Conservation (phyloP, 2,113 vertebrate species). For the Oreochromis aureus region DNA sequence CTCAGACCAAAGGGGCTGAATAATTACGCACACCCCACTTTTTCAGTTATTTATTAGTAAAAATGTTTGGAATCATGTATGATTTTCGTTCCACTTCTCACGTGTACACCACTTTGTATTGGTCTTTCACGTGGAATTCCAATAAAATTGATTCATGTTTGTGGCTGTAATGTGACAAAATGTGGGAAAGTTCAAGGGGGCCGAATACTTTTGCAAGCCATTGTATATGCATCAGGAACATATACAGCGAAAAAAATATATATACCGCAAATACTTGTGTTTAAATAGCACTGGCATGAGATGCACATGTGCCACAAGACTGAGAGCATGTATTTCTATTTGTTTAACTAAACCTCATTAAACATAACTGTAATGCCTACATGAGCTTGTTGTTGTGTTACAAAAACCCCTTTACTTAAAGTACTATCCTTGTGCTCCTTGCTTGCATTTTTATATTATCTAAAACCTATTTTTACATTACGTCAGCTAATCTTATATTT, state of each 20-base stretch:
- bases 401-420: neutral
- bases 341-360: neutral
- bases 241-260: neutral
- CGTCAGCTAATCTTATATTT: accelerated
- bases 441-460: neutral
- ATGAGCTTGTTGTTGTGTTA: neutral
- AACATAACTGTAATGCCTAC: neutral
- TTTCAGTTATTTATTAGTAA: no score
- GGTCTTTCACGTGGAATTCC: no score
- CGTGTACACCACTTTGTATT: no score
- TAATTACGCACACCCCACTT: no score
- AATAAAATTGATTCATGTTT: no score
- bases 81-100: no score
- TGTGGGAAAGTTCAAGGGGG: no score
- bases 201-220: no score
- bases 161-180: no score
- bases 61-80: no score
- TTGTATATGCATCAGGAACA: neutral
- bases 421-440: neutral
- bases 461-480: neutral
- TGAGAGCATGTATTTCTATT: neutral
- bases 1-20: no score
- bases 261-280: neutral
- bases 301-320: neutral
- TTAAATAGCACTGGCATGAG: neutral